A percentile compares a stretch with the other conserved stretches of the same genome.
Conservation (phyloP, 64 coral and sea anemone species). For the Montipora capricornis region DNA sequence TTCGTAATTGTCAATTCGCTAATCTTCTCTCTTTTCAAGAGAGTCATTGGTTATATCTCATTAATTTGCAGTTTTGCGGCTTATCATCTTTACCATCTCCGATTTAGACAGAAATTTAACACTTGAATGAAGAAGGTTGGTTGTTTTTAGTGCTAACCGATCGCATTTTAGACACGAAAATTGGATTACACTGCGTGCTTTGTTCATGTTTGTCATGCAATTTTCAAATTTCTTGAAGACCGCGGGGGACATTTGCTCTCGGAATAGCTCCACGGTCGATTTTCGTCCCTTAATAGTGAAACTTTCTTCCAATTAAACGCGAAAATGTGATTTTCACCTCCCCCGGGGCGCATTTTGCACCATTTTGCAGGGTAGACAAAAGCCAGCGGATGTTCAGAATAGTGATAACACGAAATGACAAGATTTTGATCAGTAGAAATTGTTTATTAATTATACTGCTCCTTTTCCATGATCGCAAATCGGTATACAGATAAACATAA, state of each 20-base stretch:
- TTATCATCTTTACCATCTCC: slow-evolving; percentile 42
- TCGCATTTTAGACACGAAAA: slow-evolving; percentile 36
- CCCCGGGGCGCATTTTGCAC: neutral
- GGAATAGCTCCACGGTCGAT: too few relatives aligned
- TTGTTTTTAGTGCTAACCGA: slow-evolving; percentile 6
- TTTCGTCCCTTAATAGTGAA: neutral
- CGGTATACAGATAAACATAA: slow-evolving; percentile 47
- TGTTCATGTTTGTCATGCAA: neutral
- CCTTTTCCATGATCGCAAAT: slow-evolving; percentile 26
- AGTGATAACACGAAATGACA: slow-evolving; percentile 38
- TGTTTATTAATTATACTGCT: slow-evolving; percentile 55
- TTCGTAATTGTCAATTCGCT: neutral
- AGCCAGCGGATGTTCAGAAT: neutral
- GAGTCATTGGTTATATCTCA: slow-evolving; percentile 1
- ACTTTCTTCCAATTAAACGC: neutral
- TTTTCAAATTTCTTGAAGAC: neutral
- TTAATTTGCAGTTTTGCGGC: slow-evolving; percentile 3
- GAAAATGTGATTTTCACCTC: slow-evolving; percentile 42
- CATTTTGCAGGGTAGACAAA: neutral
- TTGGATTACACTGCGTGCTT: neutral
- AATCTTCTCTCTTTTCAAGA: slow-evolving; percentile 17
- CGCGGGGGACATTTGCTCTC: neutral
- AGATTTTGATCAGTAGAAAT: slow-evolving; percentile 50
- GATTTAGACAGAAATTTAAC: slow-evolving; percentile 50
- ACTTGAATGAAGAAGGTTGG: slow-evolving; percentile 24